Percentiles rank a stretch among this genome's conserved stretches.
phyloP scores from a whole-genome alignment of 92 coral and sea anemone species.

The Porites lobata region DNA sequence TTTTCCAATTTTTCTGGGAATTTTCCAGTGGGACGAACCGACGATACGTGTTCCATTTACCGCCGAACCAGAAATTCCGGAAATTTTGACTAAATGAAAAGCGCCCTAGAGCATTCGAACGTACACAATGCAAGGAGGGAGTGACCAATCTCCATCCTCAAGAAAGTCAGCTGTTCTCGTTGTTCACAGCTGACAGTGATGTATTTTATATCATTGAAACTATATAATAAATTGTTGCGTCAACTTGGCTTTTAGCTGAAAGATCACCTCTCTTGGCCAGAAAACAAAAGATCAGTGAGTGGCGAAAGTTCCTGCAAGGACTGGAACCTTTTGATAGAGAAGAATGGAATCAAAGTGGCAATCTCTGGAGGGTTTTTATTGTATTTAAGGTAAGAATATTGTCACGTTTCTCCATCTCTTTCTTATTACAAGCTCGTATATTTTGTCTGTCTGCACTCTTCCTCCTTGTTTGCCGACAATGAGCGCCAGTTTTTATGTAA shows the following conservation, averaged over 20 bases:
- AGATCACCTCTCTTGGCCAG: slow-evolving; percentile 60
- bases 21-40: no score
- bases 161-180: not conserved
- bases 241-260: slow-evolving; percentile 39
- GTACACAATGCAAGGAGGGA: no score
- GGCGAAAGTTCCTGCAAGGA: slow-evolving; percentile 70
- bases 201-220: not conserved
- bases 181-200: not conserved
- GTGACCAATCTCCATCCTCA: no score
- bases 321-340: slow-evolving; percentile 69
- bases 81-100: no score
- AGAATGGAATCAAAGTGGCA: slow-evolving; percentile 73
- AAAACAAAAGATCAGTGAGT: slow-evolving; percentile 8
- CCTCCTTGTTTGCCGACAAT: no score
- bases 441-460: no score
- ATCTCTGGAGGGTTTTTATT: slow-evolving; percentile 65
- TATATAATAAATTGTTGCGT: not conserved
- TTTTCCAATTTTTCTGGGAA: no score
- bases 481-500: no score
- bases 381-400: slow-evolving; percentile 71
- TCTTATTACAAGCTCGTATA: not conserved
- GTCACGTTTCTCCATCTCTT: not conserved
- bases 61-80: no score
- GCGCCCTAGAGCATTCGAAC: no score
- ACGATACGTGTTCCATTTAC: no score